Evolutionary conservation across 2,113 vertebrate genomes (phyloP).

Genomic region (Scatophagus argus): DNA sequence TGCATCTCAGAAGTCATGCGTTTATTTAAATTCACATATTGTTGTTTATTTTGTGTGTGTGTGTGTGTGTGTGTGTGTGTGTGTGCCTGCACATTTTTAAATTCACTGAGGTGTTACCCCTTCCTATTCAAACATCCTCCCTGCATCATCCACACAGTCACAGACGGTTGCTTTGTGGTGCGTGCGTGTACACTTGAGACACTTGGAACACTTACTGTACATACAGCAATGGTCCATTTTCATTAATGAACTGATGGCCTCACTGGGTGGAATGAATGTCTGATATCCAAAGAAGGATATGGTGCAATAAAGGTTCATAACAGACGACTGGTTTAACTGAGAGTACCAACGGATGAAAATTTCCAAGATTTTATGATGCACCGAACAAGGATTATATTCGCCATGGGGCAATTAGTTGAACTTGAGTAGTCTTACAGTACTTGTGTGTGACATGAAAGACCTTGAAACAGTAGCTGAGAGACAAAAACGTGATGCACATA

Average conservation of each 20-base stretch:
- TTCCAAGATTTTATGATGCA: slow-evolving; percentile 4
- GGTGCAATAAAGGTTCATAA: slow-evolving; percentile 35
- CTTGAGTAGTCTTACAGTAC: background rate
- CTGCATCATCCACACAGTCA: slow-evolving; percentile 4
- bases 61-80: background rate
- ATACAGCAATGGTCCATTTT: slow-evolving; percentile 25
- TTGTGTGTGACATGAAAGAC: slow-evolving; percentile 1
- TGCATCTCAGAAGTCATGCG: background rate
- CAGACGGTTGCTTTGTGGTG: slow-evolving; percentile 25
- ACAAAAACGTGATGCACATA: background rate
- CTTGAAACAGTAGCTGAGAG: slow-evolving; percentile 16
- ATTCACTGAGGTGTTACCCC: slow-evolving; percentile 34
- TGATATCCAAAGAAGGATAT: slow-evolving; percentile 23
- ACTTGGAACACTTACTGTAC: slow-evolving; percentile 6
- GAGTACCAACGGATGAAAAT: background rate
- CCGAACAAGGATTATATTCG: slow-evolving; percentile 24
- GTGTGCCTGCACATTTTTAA: slow-evolving; percentile 22
- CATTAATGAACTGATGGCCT: slow-evolving; percentile 19
- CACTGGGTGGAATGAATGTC: slow-evolving; percentile 5
- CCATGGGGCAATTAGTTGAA: slow-evolving; percentile 29
- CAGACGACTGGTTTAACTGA: slow-evolving; percentile 28
- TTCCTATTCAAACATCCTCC: slow-evolving; percentile 28
- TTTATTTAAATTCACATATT: background rate
- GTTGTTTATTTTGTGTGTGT: slow-evolving; percentile 1
- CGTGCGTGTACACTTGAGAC: background rate